phyloP scores from a whole-genome alignment of 2,113 vertebrate genomes.

The Percina caprodes region DNA sequence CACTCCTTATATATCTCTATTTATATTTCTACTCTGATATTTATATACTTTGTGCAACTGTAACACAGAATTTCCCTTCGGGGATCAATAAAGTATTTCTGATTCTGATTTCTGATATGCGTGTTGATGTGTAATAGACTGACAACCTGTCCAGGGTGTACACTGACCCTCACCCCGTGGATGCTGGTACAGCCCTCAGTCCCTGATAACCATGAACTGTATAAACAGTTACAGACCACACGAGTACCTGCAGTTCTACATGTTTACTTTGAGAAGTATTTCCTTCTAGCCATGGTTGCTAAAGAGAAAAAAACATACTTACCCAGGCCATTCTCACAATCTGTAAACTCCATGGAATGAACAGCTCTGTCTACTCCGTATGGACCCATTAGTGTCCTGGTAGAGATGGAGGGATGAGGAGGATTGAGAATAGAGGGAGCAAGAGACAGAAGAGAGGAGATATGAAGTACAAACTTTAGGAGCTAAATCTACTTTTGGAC shows the following conservation, averaged over 20 bases:
- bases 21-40: no score
- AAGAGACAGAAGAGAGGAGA: slow-evolving; percentile 18
- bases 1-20: no score
- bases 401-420: slow-evolving; percentile 7
- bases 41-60: no score
- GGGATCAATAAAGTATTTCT: no score
- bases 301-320: slow-evolving; percentile 54
- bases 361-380: slow-evolving; percentile 88
- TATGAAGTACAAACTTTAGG: background rate
- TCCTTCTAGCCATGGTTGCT: background rate
- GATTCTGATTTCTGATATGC: background rate
- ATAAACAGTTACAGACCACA: background rate
- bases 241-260: background rate
- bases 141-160: background rate
- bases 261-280: background rate
- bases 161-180: background rate
- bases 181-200: background rate
- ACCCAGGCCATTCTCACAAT: slow-evolving; percentile 92
- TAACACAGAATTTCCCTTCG: no score
- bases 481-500: background rate
- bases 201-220: background rate
- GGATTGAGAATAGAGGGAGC: background rate
- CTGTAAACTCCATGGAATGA: slow-evolving; percentile 89
- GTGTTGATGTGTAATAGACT: background rate
- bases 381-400: slow-evolving; percentile 93